Conservation (phyloP, 2,888 invertebrate species). For the Drosophila birchii region DNA sequence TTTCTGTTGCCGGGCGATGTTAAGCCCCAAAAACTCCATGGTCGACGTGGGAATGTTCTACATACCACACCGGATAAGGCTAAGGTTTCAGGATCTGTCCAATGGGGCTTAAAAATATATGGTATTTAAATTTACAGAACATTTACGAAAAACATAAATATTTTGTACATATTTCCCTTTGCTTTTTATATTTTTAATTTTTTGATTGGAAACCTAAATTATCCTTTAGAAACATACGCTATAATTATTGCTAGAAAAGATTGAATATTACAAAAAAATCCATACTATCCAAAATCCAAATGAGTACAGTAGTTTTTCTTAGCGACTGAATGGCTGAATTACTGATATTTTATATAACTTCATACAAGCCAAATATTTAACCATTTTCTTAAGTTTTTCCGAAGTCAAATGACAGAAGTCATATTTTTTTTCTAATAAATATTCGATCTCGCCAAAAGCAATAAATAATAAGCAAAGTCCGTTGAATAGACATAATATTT, state of each 20-base stretch:
- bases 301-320: no score
- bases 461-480: not conserved
- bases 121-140: not conserved
- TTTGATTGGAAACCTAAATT: not conserved
- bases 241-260: not conserved
- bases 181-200: not conserved
- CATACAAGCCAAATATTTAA: no score
- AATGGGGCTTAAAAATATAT: not conserved
- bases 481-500: not conserved
- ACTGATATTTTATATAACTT: no score
- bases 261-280: no score
- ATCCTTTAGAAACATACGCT: not conserved
- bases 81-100: not conserved
- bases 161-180: not conserved
- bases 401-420: not conserved
- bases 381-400: no score
- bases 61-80: no score
- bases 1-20: constrained; percentile 16
- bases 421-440: not conserved
- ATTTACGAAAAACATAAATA: not conserved
- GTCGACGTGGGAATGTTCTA: constrained; percentile 6
- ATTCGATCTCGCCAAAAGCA: not conserved
- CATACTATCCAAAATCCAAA: no score
- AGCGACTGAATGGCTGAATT: no score
- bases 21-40: constrained; percentile 1